Evolutionary conservation across 2,797 vertebrate genomes (phyloP), one percentile per base, ranked within the genome.

Genomic region (Chelon labrosus): DNA sequence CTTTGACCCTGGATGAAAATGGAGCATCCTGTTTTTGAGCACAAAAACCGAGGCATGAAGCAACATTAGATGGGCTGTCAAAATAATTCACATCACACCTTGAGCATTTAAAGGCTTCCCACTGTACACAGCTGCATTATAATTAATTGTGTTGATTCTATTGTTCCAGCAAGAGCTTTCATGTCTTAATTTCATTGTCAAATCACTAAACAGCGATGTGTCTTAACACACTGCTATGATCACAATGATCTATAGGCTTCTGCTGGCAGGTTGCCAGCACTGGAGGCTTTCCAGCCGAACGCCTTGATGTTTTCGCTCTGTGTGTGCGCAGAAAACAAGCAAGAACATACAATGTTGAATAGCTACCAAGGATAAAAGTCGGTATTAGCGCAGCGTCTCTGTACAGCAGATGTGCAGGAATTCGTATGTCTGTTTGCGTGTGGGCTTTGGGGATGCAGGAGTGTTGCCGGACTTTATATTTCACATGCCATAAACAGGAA

Each of bases 161-260:
- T 87, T 88, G 79, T 91, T 83, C 59, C 78, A 71, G 51, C 57
- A 46, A 65, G 51, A 71, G 87, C 87, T 82, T 88, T 86, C 74
- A 73, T 87, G 85, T 87, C 78, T 87, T 82, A 59, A 90, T 88
- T 89, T 88, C 71, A 82, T 80, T 83, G 89, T 91, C 66, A 78
- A 70, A 84, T 86, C 81, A 86, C 89, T 87, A 86, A 88, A 88
- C 80, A 73, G 74, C 54, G 79, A 86, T 83, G 84, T 86, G 81
- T 85, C 79, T 89, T 79, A 85, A 86, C 83, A 64, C 66, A 63
- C 70, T 73, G 31, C 61, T 87, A 69, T 88, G 87, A 90, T 89
- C 84, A 51, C 39, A 59, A 79, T 85, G 87, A 91, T 93, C 89
- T 87, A 89, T 87, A 89, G 88, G 88, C 82, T 84, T 84, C 16